phyloP scores from a whole-genome alignment of 37 sponge, comb jelly and placozoan species.

The Eunapius fragilis region DNA sequence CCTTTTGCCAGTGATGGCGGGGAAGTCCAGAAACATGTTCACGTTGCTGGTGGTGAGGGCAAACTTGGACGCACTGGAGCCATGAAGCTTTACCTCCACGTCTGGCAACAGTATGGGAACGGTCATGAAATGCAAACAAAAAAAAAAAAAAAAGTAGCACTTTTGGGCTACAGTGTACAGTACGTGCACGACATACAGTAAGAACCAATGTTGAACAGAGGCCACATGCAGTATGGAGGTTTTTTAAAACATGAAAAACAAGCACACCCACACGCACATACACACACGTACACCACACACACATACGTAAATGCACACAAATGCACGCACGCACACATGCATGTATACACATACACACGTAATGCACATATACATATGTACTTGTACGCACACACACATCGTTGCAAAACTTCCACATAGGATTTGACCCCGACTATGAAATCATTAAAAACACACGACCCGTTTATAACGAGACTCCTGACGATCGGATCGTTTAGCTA shows the following conservation, averaged over 20 bases:
- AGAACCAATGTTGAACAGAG: too few species aligned
- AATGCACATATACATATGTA: background rate
- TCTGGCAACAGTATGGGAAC: constrained; percentile 12
- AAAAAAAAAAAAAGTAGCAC: too few species aligned
- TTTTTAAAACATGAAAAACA: too few species aligned
- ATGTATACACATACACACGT: background rate
- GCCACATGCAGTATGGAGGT: too few species aligned
- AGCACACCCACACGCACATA: background rate
- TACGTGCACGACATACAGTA: too few species aligned
- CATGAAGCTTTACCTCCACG: constrained; percentile 62
- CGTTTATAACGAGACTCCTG: too few species aligned
- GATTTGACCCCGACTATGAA: too few species aligned
- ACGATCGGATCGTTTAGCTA: too few species aligned
- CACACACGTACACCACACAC: background rate
- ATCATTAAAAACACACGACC: too few species aligned
- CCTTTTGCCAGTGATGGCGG: background rate
- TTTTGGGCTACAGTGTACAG: too few species aligned
- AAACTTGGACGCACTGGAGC: constrained; percentile 61
- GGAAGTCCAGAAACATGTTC: constrained; percentile 58
- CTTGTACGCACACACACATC: background rate
- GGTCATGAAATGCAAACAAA: too few species aligned
- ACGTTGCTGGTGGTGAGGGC: constrained; percentile 59
- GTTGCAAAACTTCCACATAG: too few species aligned
- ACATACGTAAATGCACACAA: background rate
- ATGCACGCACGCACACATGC: background rate